Evolutionary conservation across 2,113 vertebrate species (phyloP).

Genomic region (Sterna hirundo): DNA sequence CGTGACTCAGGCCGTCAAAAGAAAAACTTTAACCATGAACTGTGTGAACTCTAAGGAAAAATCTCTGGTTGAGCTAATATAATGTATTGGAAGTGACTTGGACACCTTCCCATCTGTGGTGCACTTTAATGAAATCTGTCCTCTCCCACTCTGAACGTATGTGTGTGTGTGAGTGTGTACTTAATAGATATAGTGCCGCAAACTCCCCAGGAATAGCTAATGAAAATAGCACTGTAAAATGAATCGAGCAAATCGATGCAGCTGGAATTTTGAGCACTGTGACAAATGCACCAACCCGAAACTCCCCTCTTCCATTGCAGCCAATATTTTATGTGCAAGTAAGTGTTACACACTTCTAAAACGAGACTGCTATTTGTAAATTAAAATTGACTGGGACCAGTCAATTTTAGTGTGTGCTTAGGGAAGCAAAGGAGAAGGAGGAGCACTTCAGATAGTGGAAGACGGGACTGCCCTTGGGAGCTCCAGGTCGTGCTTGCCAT

Average conservation of each 20-base stretch:
- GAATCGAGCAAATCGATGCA: conserved; percentile 51
- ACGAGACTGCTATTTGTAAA: conserved; percentile 27
- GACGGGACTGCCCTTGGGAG: not conserved
- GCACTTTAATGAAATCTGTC: conserved; percentile 29
- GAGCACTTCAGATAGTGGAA: not conserved
- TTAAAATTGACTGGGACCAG: not conserved
- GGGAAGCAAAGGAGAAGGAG: not conserved
- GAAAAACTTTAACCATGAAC: conserved; percentile 38
- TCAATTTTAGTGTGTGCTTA: not conserved
- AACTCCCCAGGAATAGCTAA: conserved; percentile 42
- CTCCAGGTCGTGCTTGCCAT: not conserved
- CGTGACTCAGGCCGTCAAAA: not conserved
- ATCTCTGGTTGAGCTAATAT: not conserved
- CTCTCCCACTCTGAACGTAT: not conserved
- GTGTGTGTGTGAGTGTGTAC: not conserved
- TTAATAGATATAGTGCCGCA: not conserved
- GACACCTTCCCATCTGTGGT: conserved; percentile 6
- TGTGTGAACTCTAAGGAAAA: conserved; percentile 28
- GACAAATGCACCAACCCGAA: not conserved
- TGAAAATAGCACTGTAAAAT: conserved; percentile 43
- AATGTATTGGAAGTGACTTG: conserved; percentile 41
- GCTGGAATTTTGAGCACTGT: conserved; percentile 4
- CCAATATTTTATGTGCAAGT: conserved; percentile 8
- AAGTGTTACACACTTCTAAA: not conserved
- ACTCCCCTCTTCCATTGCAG: not conserved